Conservation (phyloP, 2,888 invertebrate species). For the Gymnoscelis rufifasciata region DNA sequence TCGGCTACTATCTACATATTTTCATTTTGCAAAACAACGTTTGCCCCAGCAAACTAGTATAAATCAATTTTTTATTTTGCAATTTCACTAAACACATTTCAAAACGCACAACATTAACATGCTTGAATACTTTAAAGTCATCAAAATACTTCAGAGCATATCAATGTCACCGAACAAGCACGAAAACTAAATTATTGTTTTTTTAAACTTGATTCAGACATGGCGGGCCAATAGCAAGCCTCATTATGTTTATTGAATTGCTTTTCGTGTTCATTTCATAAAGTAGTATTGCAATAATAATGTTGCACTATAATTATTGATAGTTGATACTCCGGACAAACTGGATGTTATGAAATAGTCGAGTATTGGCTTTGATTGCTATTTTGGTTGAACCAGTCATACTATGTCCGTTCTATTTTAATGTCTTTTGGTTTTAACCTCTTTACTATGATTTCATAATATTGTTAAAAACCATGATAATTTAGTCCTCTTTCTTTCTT, state of each 20-base stretch:
- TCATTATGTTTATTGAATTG: slow-evolving; percentile 34
- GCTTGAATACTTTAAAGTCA: too few species aligned
- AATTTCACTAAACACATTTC: too few species aligned
- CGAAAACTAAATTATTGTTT: slow-evolving; percentile 1
- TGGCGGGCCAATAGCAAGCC: background rate
- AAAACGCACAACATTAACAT: too few species aligned
- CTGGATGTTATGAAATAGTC: slow-evolving; percentile 27
- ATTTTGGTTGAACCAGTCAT: slow-evolving; percentile 22
- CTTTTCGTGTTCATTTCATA: slow-evolving; percentile 44
- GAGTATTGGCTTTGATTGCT: slow-evolving; percentile 39
- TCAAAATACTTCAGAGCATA: background rate
- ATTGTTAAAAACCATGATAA: too few species aligned
- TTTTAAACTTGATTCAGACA: slow-evolving; percentile 5
- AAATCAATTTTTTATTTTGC: too few species aligned
- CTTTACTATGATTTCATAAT: too few species aligned
- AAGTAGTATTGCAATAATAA: slow-evolving; percentile 52
- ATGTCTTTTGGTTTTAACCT: slow-evolving; percentile 4
- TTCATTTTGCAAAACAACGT: too few species aligned
- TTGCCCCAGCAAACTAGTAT: too few species aligned
- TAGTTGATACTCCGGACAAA: slow-evolving; percentile 36
- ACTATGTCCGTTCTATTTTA: slow-evolving; percentile 31
- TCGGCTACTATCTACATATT: too few species aligned
- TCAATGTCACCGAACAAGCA: slow-evolving; percentile 2
- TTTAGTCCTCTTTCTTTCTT: too few species aligned
- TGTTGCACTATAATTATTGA: slow-evolving; percentile 32